Percentiles rank a stretch among this genome's conserved stretches.
Evolutionary conservation across 2,113 vertebrate species (phyloP).

Genomic region (Zootoca vivipara): DNA sequence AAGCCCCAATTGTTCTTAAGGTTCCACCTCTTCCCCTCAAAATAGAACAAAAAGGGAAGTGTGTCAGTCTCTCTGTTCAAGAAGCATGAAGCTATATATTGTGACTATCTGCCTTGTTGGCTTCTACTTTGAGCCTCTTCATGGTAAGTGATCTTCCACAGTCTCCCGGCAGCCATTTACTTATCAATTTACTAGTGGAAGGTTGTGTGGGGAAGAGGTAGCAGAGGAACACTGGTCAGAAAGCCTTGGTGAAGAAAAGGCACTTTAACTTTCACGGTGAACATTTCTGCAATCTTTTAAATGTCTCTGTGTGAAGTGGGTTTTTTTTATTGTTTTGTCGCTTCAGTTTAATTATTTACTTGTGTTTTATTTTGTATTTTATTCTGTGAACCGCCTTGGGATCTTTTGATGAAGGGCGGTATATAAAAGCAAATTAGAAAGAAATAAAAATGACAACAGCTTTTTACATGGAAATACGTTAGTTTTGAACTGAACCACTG

Average conservation of each 20-base stretch:
- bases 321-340: too few species aligned
- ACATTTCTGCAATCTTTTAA: too few species aligned
- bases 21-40: background rate
- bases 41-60: constrained; percentile 20
- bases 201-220: constrained; percentile 1
- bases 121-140: constrained; percentile 63
- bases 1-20: constrained; percentile 26
- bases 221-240: background rate
- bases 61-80: constrained; percentile 21
- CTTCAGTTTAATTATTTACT: too few species aligned
- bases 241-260: background rate
- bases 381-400: too few species aligned
- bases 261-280: background rate
- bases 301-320: too few species aligned
- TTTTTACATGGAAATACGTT: background rate
- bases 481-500: background rate
- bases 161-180: constrained; percentile 41
- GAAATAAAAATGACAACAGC: too few species aligned
- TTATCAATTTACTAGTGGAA: constrained; percentile 27
- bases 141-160: constrained; percentile 68
- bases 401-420: too few species aligned
- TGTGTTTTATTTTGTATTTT: too few species aligned
- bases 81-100: constrained; percentile 72
- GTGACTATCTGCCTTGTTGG: constrained; percentile 66
- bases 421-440: too few species aligned